phyloP scores from a whole-genome alignment of 2,888 invertebrate genomes.

The Polia nebulosa region DNA sequence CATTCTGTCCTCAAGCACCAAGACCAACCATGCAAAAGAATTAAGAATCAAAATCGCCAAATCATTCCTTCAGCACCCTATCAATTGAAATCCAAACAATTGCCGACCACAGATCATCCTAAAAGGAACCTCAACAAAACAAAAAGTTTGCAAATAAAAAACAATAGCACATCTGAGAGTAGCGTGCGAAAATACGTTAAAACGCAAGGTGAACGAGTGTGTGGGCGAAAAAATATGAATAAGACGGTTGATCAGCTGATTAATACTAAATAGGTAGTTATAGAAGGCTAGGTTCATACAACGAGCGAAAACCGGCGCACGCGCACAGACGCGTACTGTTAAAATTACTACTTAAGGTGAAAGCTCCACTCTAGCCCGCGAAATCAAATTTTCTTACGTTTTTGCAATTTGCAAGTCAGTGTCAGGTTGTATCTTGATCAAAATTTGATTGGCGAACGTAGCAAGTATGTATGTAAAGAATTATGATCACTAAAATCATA shows the following conservation, averaged over 20 bases:
- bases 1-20: neutral
- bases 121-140: slow-evolving; percentile 42
- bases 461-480: no score
- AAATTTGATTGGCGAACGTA: no score
- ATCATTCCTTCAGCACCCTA: slow-evolving; percentile 35
- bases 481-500: no score
- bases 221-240: slow-evolving; percentile 75
- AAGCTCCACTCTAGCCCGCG: no score
- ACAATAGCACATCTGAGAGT: slow-evolving; percentile 74
- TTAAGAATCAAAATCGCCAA: neutral
- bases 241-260: slow-evolving; percentile 68
- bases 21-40: neutral
- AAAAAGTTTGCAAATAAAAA: slow-evolving; percentile 71
- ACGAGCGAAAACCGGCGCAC: neutral
- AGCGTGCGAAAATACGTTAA: slow-evolving; percentile 86
- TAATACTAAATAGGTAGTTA: neutral
- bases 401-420: no score
- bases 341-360: no score
- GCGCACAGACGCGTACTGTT: neutral
- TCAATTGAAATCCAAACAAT: slow-evolving; percentile 44
- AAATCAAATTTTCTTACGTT: no score
- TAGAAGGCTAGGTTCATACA: slow-evolving; percentile 12
- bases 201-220: slow-evolving; percentile 83
- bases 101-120: slow-evolving; percentile 40
- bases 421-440: no score